Conservation (phyloP, 2,797 vertebrate species). For the Hoplostethus mediterraneus region DNA sequence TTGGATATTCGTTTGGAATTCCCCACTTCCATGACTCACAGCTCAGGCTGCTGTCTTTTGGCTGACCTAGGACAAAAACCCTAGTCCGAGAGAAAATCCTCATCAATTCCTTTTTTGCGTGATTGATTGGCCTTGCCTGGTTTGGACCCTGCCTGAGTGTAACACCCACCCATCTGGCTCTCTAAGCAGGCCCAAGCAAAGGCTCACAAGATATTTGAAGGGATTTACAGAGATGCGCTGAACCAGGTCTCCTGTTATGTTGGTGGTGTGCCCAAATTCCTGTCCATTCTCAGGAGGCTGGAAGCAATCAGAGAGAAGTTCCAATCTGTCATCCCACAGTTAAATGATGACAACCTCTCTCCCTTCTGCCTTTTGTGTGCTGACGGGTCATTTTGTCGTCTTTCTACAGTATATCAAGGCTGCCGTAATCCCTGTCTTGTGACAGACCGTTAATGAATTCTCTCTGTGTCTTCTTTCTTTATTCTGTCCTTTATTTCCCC, state of each 20-base stretch:
- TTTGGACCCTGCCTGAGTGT: slow-evolving; percentile 48
- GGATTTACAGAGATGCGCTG: slow-evolving; percentile 64
- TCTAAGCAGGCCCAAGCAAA: slow-evolving; percentile 22
- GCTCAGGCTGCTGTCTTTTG: slow-evolving; percentile 46
- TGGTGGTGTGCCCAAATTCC: slow-evolving; percentile 79
- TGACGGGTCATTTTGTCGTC: slow-evolving; percentile 76
- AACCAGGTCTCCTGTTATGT: slow-evolving; percentile 66
- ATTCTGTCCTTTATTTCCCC: slow-evolving; percentile 1
- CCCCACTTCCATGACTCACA: slow-evolving; percentile 43
- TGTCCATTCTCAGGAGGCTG: slow-evolving; percentile 78
- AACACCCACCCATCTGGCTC: slow-evolving; percentile 67
- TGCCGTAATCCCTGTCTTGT: slow-evolving; percentile 68
- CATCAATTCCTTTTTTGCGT: slow-evolving; percentile 20
- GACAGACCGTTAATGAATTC: slow-evolving; percentile 54
- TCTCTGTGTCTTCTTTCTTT: slow-evolving; percentile 40
- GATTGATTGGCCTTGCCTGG: slow-evolving; percentile 54
- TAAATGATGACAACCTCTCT: slow-evolving; percentile 73
- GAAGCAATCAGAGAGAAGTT: slow-evolving; percentile 76
- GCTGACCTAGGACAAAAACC: slow-evolving; percentile 45
- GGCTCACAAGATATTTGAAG: slow-evolving; percentile 57
- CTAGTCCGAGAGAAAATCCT: slow-evolving; percentile 51
- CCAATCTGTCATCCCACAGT: slow-evolving; percentile 76
- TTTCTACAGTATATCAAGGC: slow-evolving; percentile 67
- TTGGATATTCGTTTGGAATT: slow-evolving; percentile 36
- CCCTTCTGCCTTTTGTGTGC: slow-evolving; percentile 61